Evolutionary conservation across 2,888 invertebrate genomes (phyloP).

Genomic region (Tigriopus californicus): DNA sequence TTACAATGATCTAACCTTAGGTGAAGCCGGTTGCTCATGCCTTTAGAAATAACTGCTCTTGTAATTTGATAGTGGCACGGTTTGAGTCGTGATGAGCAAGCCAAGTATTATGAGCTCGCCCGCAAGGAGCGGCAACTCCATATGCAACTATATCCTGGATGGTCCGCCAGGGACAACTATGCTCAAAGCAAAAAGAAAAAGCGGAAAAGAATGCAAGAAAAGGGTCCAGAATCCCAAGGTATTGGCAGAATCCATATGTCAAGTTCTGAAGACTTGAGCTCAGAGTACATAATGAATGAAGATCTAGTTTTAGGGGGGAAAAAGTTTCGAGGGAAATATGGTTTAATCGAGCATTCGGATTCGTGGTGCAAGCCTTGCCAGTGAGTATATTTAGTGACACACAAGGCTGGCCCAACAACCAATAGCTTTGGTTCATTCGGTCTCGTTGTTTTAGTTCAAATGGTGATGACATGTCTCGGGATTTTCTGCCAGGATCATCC

Average conservation of each 20-base stretch:
- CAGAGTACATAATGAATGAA: too few relatives aligned
- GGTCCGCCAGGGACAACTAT: slow-evolving; percentile 99
- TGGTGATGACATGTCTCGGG: too few relatives aligned
- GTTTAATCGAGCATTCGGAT: slow-evolving; percentile 80
- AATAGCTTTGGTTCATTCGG: too few relatives aligned
- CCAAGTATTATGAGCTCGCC: slow-evolving; percentile 99
- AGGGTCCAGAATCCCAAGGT: too few relatives aligned
- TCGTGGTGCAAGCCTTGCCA: slow-evolving; percentile 99
- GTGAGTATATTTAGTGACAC: slow-evolving; percentile 37
- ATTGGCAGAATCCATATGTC: too few relatives aligned
- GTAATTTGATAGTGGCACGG: slow-evolving; percentile 92
- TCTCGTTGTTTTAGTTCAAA: too few relatives aligned
- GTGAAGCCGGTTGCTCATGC: too few relatives aligned
- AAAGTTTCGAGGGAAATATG: slow-evolving; percentile 96
- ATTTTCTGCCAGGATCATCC: too few relatives aligned
- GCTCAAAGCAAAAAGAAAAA: slow-evolving; percentile 96
- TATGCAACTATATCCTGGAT: slow-evolving; percentile 98
- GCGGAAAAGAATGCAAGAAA: slow-evolving; percentile 24
- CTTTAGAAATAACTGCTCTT: too few relatives aligned
- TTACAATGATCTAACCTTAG: too few relatives aligned
- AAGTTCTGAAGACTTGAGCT: too few relatives aligned
- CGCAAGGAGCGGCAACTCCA: slow-evolving; percentile 98
- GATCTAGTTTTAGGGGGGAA: slow-evolving; percentile 35
- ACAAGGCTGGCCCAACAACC: too few relatives aligned
- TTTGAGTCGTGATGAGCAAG: slow-evolving; percentile 97